phyloP scores from a whole-genome alignment of 2,113 vertebrate genomes.

The Daphoenositta chrysoptera region DNA sequence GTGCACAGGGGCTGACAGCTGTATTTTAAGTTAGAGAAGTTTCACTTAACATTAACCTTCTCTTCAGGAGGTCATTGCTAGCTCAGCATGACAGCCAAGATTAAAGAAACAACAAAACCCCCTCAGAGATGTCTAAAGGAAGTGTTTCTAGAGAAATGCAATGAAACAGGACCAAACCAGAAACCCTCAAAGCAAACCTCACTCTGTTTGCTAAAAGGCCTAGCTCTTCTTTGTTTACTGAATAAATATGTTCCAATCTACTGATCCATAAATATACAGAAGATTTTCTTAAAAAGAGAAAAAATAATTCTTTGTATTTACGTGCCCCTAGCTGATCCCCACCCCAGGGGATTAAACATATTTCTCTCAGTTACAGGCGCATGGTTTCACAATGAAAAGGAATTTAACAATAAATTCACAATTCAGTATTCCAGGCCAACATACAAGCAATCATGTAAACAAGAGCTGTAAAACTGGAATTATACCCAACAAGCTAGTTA shows the following conservation, averaged over 20 bases:
- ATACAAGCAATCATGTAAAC: neutral
- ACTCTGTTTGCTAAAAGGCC: neutral
- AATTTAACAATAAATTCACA: neutral
- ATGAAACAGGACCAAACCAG: neutral
- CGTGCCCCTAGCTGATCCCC: neutral
- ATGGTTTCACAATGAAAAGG: neutral
- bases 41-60: neutral
- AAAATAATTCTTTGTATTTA: conserved; percentile 36
- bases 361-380: neutral
- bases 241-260: conserved; percentile 9
- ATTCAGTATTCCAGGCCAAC: neutral
- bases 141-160: neutral
- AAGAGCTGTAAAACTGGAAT: neutral
- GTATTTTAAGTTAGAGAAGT: neutral
- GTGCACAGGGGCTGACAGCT: neutral
- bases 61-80: neutral
- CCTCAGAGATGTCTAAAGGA: neutral
- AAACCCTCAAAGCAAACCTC: neutral
- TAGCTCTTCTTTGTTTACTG: neutral
- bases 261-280: neutral
- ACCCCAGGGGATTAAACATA: neutral
- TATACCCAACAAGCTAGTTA: neutral
- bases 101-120: neutral
- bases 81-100: neutral
- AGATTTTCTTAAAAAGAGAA: neutral